Base-by-base conservation (phyloP, 2,797 vertebrate genomes). In the Brachyalestes nurse region DNA sequence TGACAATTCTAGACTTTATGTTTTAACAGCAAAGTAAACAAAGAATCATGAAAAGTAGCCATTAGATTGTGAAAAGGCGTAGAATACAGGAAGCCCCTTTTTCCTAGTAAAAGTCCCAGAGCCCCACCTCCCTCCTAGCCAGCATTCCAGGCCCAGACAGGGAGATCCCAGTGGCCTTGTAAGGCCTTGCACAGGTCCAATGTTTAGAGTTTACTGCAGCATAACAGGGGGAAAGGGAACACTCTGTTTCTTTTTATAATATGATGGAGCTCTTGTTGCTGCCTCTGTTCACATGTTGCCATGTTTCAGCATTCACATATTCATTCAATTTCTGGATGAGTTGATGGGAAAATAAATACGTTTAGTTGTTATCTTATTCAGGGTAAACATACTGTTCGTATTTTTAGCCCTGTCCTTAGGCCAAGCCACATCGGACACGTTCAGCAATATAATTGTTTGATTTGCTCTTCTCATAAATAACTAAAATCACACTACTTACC, bases 131-230 rank as follows among this genome's bases (percentile, higher is more conserved):
- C 40, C 84, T 81, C 78, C 5, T 58, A 88, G 47, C 83, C 84
- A 87, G 88, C 92, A 94, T 93, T 93, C 93, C 92, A 90, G 76
- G 25, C 5, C 73, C 88, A 85, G 88, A 90, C 72, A 75, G 90
- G 92, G 92, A 94, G 91, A 92, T 92, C 91, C 93, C 90, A 85
- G 84, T 89, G 84, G 86, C 94, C 94, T 91, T 95, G 91, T 94
- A 95, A 94, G 94, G 94, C 89, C 87, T 90, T 88, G 87, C 77
- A 75, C 87, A 87, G 72, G 79, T 79, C 82, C 85, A 88, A 40
- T 94, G 94, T 94, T 94, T 94, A 95, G 84, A 91, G 87, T 93
- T 93, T 91, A 94, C 91, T 87, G 87, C 85, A 86, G 86, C 84
- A 75, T 64, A 78, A 75, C 62, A 70, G 19, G 38, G 69, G 72